Evolutionary conservation across 1,140 invertebrate genomes (phyloP), one percentile per base, ranked within the genome.

Genomic region (Bombus pascuorum): DNA sequence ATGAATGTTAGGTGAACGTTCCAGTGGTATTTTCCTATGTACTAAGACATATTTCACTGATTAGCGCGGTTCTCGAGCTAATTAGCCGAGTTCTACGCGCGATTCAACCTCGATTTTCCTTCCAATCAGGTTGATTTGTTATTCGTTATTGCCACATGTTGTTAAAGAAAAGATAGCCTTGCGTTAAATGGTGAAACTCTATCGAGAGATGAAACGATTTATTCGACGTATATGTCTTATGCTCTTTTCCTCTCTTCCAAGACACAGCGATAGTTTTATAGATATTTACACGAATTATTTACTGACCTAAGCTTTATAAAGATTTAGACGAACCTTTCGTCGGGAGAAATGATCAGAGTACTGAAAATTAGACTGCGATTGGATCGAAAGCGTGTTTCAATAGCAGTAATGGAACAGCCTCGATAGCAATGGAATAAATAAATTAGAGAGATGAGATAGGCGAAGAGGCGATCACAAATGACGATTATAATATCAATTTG

Each of bases 31-130:
- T 53, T 53, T 53, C 6, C 47, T 53, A 53, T 53, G 8, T 53
- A 53, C 18, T 22, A 53, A 53, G 47, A 53, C 18, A 62, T n/a
- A 62, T 5, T 75, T 34, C 34, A 2, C 15, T 15, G 6, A n/a
- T 6, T 18, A 25, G 2, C 3, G 6, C 6, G 18, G 0, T 53
- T 39, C 25, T 13, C 57, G 39, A 5, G 13, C 1, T 53, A 74
- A 62, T 82, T 65, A 13, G 2, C 6, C 47, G 18, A 53, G 32
- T 73, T 65, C 25, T 15, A 12, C 25, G 57, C 39, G 15, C 53
- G 44, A 57, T 42, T 34, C n/a, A 73, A 77, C 62, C 44, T 84
- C 68, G 83, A 37, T 75, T 66, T 78, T 28, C 10, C 59, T 66
- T 25, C 72, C 1, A 70, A 32, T 37, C 37, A n/a, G 5, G n/a